Evolutionary conservation across 2,797 vertebrate genomes (phyloP).

Genomic region (Alfaro cultratus): DNA sequence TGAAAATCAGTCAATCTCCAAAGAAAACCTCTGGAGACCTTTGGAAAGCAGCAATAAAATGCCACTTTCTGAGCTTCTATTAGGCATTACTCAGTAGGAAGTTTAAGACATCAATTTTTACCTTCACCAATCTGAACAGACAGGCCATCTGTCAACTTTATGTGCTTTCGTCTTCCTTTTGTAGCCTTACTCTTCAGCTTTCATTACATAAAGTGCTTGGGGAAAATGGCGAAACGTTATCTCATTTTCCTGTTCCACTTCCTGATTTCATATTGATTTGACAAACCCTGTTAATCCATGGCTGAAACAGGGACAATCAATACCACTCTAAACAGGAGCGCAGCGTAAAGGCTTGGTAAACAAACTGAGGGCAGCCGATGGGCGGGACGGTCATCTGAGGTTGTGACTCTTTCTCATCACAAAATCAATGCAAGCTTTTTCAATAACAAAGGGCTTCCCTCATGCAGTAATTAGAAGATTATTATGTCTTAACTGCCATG

Average conservation of each 20-base stretch:
- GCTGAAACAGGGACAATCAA: slow-evolving; percentile 71
- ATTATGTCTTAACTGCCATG: background rate
- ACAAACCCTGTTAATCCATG: slow-evolving; percentile 59
- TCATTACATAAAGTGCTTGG: background rate
- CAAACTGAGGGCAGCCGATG: slow-evolving; percentile 63
- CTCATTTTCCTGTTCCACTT: slow-evolving; percentile 24
- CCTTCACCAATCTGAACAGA: background rate
- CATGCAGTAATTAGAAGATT: background rate
- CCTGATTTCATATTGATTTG: slow-evolving; percentile 45
- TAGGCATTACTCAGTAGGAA: background rate
- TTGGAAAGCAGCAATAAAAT: background rate
- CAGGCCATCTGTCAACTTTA: background rate
- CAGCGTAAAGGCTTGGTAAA: slow-evolving; percentile 40
- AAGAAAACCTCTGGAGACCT: background rate
- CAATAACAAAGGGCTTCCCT: background rate
- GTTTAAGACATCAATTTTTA: background rate
- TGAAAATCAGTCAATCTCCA: background rate
- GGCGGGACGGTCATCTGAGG: slow-evolving; percentile 39
- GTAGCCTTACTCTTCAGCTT: background rate
- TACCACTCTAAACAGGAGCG: slow-evolving; percentile 45
- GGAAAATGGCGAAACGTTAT: slow-evolving; percentile 9
- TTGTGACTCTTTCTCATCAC: slow-evolving; percentile 27
- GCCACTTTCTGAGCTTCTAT: background rate
- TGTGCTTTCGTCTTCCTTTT: background rate
- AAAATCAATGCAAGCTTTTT: background rate